Percentiles rank a stretch among this genome's conserved stretches.
Evolutionary conservation across 2,113 vertebrate species (phyloP).

Genomic region (Colaptes auratus): DNA sequence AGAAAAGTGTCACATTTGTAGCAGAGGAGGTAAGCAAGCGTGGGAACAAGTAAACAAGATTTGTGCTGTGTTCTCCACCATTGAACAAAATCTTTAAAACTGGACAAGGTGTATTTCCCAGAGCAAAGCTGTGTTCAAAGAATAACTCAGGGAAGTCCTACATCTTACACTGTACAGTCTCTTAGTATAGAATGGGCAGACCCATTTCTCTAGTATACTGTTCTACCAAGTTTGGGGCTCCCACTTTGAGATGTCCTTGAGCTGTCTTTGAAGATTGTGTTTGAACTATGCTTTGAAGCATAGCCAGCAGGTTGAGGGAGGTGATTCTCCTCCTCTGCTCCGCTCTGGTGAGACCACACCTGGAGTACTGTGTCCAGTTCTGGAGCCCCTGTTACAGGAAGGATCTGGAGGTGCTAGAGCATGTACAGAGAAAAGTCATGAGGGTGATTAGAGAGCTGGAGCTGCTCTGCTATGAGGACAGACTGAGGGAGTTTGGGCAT

Average conservation of each 20-base stretch:
- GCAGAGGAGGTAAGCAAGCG: not conserved
- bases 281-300: too few relatives aligned
- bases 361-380: too few relatives aligned
- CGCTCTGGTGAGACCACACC: too few relatives aligned
- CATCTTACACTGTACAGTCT: not conserved
- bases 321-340: too few relatives aligned
- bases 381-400: too few relatives aligned
- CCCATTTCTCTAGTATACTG: not conserved
- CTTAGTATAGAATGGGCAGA: not conserved
- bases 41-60: not conserved
- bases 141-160: not conserved
- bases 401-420: too few relatives aligned
- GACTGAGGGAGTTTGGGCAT: too few relatives aligned
- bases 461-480: too few relatives aligned
- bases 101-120: not conserved
- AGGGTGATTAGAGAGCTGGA: too few relatives aligned
- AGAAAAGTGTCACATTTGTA: not conserved
- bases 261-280: not conserved
- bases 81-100: conserved; percentile 43
- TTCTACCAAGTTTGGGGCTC: not conserved
- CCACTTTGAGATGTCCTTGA: not conserved
- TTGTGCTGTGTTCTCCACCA: conserved; percentile 15
- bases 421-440: too few relatives aligned
- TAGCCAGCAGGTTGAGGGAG: too few relatives aligned
- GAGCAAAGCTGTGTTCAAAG: not conserved